phyloP scores from a whole-genome alignment of 2,113 vertebrate species.

The Paraplagusia blochii region DNA sequence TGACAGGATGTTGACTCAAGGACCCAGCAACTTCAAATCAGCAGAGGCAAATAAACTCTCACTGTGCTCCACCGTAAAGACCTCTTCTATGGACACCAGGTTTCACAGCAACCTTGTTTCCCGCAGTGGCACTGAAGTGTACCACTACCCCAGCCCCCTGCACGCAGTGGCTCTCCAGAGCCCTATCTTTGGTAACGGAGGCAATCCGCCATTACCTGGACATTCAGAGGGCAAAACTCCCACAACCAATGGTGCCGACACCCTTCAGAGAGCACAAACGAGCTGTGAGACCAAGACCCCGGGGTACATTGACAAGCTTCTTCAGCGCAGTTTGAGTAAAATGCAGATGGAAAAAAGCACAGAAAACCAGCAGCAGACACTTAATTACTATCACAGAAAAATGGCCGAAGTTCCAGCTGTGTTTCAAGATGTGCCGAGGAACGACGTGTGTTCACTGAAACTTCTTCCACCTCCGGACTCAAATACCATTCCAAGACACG shows the following conservation, averaged over 20 bases:
- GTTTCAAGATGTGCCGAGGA: slow-evolving; percentile 51
- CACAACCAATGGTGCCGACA: slow-evolving; percentile 19
- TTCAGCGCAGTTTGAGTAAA: slow-evolving; percentile 75
- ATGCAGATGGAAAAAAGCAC: slow-evolving; percentile 46
- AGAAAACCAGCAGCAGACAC: slow-evolving; percentile 31
- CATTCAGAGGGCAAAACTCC: slow-evolving; percentile 26
- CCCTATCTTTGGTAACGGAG: slow-evolving; percentile 82
- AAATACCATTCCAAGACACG: slow-evolving; percentile 24
- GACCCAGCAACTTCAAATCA: slow-evolving; percentile 60
- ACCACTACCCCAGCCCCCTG: slow-evolving; percentile 91
- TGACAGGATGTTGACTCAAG: slow-evolving; percentile 73
- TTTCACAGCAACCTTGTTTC: slow-evolving; percentile 86
- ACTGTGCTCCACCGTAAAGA: slow-evolving; percentile 52
- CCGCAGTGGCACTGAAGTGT: slow-evolving; percentile 82
- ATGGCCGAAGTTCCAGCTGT: slow-evolving; percentile 26
- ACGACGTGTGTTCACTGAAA: slow-evolving; percentile 19
- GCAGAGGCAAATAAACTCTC: slow-evolving; percentile 58
- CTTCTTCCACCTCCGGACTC: slow-evolving; percentile 33
- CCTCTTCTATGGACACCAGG: slow-evolving; percentile 73
- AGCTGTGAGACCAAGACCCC: slow-evolving; percentile 60
- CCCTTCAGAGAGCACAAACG: slow-evolving; percentile 36
- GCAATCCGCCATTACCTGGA: slow-evolving; percentile 33
- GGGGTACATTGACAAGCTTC: slow-evolving; percentile 82
- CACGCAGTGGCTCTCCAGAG: slow-evolving; percentile 94
- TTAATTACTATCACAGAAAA: slow-evolving; percentile 24